A percentile compares a stretch with the other conserved stretches of the same genome.
Conservation (phyloP, 2,888 invertebrate species). For the Poecilus cupreus region DNA sequence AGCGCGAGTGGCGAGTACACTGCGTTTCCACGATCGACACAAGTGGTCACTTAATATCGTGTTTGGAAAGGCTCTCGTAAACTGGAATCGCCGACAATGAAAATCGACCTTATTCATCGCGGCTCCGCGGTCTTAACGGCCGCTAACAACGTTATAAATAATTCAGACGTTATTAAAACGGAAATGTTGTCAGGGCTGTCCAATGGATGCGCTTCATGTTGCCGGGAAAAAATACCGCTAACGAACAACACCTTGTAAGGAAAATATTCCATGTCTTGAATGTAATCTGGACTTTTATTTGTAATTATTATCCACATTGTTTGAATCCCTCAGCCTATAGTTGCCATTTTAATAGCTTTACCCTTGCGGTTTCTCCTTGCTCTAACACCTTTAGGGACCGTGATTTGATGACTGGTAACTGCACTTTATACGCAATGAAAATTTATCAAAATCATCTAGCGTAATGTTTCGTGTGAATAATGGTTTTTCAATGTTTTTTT, state of each 20-base stretch:
- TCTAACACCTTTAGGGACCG: too few relatives aligned
- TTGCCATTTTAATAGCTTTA: too few relatives aligned
- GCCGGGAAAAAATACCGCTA: background rate
- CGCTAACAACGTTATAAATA: constrained; percentile 46
- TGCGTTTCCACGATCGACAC: background rate
- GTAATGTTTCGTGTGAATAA: too few relatives aligned
- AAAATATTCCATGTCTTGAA: background rate
- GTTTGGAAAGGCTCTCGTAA: constrained; percentile 1
- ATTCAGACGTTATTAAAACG: constrained; percentile 46
- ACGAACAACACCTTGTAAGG: constrained; percentile 1
- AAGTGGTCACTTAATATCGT: constrained; percentile 42
- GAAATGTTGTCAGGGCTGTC: constrained; percentile 30
- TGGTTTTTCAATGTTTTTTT: too few relatives aligned
- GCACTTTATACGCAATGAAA: too few relatives aligned
- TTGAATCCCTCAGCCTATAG: too few relatives aligned
- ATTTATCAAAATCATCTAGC: too few relatives aligned
- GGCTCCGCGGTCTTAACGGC: constrained; percentile 19
- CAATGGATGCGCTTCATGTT: constrained; percentile 32
- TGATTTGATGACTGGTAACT: too few relatives aligned
- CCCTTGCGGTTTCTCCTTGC: too few relatives aligned
- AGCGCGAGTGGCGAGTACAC: background rate
- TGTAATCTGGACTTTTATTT: too few relatives aligned
- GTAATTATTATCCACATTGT: too few relatives aligned
- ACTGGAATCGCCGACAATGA: constrained; percentile 9
- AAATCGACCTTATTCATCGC: constrained; percentile 30